A percentile compares a stretch with the other conserved stretches of the same genome.
Evolutionary conservation across 2,113 vertebrate genomes (phyloP).

Genomic region (Smithornis capensis): DNA sequence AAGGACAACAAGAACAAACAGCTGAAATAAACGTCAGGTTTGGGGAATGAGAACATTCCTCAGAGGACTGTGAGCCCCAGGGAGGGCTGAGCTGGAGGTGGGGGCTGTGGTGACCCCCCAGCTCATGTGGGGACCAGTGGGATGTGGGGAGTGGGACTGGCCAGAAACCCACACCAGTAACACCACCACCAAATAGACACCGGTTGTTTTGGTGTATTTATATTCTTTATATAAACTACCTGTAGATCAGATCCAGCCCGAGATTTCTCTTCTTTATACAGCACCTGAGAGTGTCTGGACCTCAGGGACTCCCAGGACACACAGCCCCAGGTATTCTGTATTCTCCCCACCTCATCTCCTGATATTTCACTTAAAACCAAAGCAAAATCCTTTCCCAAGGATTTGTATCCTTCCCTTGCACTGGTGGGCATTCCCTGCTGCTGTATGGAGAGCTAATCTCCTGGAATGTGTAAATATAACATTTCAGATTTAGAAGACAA

Average conservation of each 20-base stretch:
- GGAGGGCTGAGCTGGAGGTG: not conserved
- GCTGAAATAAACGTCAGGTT: not conserved
- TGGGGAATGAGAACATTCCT: not conserved
- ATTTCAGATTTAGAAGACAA: not conserved
- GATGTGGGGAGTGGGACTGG: not conserved
- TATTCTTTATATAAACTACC: not conserved
- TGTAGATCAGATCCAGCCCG: not conserved
- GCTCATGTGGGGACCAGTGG: not conserved
- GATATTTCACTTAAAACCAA: not conserved
- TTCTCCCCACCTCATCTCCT: not conserved
- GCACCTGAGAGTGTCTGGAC: accelerated
- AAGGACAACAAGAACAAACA: not conserved
- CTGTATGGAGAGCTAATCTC: not conserved
- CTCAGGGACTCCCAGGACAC: not conserved
- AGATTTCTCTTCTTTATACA: not conserved
- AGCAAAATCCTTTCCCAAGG: not conserved
- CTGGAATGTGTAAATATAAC: not conserved
- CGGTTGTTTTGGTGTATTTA: accelerated
- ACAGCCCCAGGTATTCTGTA: not conserved
- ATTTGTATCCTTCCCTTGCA: not conserved
- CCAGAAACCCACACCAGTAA: not conserved
- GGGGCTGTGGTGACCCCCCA: not conserved
- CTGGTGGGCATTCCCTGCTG: not conserved
- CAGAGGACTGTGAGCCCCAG: not conserved
- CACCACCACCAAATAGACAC: not conserved